These are phyloP conservation scores for Aproaerema taeniolella DNA, from an alignment of 2,888 invertebrate species.

Conservation along the genomic window DNA sequence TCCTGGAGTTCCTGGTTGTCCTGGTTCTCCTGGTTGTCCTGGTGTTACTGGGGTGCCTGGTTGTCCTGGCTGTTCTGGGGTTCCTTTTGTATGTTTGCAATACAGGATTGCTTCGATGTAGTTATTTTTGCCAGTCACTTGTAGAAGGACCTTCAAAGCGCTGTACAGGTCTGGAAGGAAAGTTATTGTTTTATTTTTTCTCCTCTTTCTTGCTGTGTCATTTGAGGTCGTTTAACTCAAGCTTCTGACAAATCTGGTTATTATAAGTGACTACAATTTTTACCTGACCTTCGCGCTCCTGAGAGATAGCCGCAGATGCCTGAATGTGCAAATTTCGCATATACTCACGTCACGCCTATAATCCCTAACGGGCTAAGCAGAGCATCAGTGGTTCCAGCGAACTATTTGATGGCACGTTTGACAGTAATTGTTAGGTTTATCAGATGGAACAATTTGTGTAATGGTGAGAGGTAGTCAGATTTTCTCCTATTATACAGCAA, in stretches of 20 bases:
- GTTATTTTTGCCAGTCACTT: neutral
- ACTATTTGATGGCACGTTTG: neutral
- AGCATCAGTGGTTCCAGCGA: no score
- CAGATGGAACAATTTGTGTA: no score
- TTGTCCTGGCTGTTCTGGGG: conserved; percentile 12
- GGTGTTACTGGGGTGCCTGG: neutral
- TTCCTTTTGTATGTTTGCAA: conserved; percentile 17
- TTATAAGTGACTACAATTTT: neutral
- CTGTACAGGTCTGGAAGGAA: neutral
- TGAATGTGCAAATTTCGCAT: neutral
- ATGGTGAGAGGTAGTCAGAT: no score
- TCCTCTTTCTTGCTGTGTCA: neutral
- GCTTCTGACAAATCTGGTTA: neutral
- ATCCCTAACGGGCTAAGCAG: no score
- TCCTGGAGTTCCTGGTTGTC: neutral
- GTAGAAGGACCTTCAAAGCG: neutral
- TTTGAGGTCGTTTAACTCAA: neutral
- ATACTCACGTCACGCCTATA: neutral
- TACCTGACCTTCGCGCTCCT: no score
- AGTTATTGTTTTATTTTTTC: neutral
- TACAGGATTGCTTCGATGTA: conserved; percentile 16
- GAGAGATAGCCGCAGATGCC: neutral
- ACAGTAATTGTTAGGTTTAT: no score
- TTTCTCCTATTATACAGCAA: no score
- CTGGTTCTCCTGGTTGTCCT: neutral